Evolutionary conservation across 2,888 invertebrate species (phyloP).

Genomic region (Apocheima hispidaria): DNA sequence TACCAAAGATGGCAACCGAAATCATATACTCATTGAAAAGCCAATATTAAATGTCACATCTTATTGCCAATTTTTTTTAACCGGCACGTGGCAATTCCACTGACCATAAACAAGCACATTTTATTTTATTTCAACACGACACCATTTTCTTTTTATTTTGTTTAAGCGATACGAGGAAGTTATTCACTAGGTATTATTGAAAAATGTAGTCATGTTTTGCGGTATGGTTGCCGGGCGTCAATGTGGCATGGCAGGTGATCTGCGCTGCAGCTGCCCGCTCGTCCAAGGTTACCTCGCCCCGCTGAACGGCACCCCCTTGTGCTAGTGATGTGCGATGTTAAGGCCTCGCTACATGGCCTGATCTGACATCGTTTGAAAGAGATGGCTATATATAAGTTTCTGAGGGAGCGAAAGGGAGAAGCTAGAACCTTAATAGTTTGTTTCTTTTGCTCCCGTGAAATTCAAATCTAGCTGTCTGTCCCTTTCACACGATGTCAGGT

Average conservation of each 20-base stretch:
- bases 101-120: neutral
- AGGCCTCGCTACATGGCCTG: no score
- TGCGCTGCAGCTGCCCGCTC: slow-evolving; percentile 70
- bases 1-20: neutral
- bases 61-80: neutral
- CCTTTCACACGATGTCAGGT: no score
- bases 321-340: slow-evolving; percentile 63
- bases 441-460: no score
- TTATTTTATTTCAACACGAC: slow-evolving; percentile 9
- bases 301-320: slow-evolving; percentile 50
- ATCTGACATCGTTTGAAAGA: no score
- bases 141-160: slow-evolving; percentile 4
- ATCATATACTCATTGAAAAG: neutral
- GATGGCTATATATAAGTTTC: no score
- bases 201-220: slow-evolving; percentile 40
- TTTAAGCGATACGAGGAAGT: slow-evolving; percentile 40
- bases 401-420: no score
- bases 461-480: no score
- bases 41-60: neutral
- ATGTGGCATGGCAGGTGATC: slow-evolving; percentile 80
- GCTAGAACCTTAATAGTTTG: no score
- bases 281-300: slow-evolving; percentile 76
- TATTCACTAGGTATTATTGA: slow-evolving; percentile 34
- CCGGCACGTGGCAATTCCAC: neutral
- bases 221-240: slow-evolving; percentile 71